Percentiles rank a stretch among this genome's conserved stretches.
Evolutionary conservation across 2,888 invertebrate species (phyloP).

Genomic region (Marronus borbonicus): DNA sequence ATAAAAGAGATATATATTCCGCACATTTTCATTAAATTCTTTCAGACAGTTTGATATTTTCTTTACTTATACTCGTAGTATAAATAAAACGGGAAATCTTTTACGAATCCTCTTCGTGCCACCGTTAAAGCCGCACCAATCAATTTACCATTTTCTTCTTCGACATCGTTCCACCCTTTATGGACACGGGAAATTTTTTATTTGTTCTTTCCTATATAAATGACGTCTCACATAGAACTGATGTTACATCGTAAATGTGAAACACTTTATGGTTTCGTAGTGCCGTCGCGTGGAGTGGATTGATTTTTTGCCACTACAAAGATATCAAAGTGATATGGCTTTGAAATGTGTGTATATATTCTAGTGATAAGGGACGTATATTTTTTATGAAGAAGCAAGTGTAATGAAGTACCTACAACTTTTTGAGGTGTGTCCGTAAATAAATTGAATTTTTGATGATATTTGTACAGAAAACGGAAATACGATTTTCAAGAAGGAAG

Average conservation of each 20-base stretch:
- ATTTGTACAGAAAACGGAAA: slow-evolving; percentile 6
- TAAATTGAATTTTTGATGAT: background rate
- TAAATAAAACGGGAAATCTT: slow-evolving; percentile 28
- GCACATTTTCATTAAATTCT: background rate
- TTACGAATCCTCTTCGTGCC: slow-evolving; percentile 26
- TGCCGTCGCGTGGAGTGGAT: slow-evolving; percentile 28
- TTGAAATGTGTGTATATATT: slow-evolving; percentile 37
- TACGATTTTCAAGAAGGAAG: slow-evolving; percentile 9
- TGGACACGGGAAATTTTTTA: slow-evolving; percentile 35
- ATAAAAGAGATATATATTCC: background rate
- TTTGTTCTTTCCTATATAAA: slow-evolving; percentile 42
- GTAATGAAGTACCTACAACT: background rate
- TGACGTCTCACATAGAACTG: slow-evolving; percentile 33
- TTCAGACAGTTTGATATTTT: background rate
- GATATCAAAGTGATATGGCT: slow-evolving; percentile 33
- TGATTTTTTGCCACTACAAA: slow-evolving; percentile 34
- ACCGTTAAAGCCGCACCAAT: slow-evolving; percentile 36
- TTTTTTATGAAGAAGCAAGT: slow-evolving; percentile 29
- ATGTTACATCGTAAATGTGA: slow-evolving; percentile 38
- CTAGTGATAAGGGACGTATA: slow-evolving; percentile 33
- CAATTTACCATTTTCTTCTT: slow-evolving; percentile 33
- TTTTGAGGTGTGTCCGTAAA: background rate
- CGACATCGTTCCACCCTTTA: slow-evolving; percentile 19
- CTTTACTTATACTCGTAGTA: background rate
- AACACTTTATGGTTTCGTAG: slow-evolving; percentile 41